A percentile compares a stretch with the other conserved stretches of the same genome.
These are phyloP conservation scores for Varanus komodoensis DNA, from an alignment of 2,113 vertebrate genomes.

Conservation along the genomic window DNA sequence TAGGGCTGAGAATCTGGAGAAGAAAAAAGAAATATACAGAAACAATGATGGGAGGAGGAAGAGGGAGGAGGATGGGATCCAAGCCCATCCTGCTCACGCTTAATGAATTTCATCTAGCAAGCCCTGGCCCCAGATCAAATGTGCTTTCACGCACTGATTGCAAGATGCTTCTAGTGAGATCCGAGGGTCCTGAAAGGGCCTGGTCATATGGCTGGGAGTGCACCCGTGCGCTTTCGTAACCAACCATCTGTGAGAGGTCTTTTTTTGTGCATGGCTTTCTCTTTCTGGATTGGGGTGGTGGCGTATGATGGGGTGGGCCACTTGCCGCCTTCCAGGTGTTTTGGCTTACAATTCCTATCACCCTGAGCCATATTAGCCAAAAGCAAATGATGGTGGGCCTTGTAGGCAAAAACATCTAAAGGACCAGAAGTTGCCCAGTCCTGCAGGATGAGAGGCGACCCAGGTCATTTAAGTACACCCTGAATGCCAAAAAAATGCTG, in stretches of 20 bases:
- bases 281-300: background rate
- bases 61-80: background rate
- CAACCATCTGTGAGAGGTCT: background rate
- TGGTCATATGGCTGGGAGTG: background rate
- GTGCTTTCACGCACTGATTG: background rate
- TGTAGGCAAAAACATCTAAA: background rate
- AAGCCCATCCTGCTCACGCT: background rate
- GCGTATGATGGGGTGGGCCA: background rate
- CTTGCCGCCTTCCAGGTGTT: background rate
- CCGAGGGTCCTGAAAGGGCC: background rate
- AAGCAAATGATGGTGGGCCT: no score
- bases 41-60: background rate
- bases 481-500: background rate
- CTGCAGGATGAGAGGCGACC: no score
- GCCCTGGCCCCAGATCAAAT: background rate
- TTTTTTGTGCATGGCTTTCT: background rate
- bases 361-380: background rate
- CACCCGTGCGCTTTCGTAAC: background rate
- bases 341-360: background rate
- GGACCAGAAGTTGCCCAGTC: background rate
- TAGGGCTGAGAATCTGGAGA: background rate
- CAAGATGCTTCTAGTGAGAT: background rate
- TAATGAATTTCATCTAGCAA: background rate
- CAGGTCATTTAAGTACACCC: background rate
- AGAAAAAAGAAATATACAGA: background rate